Percentiles rank a stretch among this genome's conserved stretches.
These are phyloP conservation scores for Hydropotes inermis DNA, from an alignment of 2,113 vertebrate species.

Conservation along the genomic window DNA sequence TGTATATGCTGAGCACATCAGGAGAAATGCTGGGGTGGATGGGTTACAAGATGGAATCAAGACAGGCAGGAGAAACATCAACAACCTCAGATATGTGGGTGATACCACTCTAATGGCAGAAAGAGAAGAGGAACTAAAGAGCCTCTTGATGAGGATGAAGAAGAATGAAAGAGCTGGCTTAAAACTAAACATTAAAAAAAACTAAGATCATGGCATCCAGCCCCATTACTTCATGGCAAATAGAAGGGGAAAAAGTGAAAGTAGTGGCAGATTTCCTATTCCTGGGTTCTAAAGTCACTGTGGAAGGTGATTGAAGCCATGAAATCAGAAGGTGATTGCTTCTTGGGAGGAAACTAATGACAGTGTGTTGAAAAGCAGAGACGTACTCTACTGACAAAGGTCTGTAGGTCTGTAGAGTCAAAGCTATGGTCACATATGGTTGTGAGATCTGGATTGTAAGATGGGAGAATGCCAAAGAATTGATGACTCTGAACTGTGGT, in stretches of 20 bases:
- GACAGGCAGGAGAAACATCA: background rate
- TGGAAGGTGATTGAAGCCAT: accelerated
- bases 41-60: background rate
- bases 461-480: background rate
- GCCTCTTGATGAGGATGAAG: background rate
- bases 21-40: background rate
- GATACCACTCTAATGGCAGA: background rate
- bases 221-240: background rate
- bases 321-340: background rate
- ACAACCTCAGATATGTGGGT: background rate
- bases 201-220: background rate
- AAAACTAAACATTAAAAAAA: background rate
- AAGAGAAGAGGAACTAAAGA: background rate
- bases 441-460: background rate
- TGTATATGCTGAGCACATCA: background rate
- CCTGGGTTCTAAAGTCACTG: background rate
- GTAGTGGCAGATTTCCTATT: background rate
- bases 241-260: background rate
- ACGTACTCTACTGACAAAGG: background rate
- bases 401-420: background rate
- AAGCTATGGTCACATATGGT: background rate
- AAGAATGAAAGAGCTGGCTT: background rate
- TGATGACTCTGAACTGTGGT: background rate
- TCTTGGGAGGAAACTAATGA: background rate
- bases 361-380: background rate